Evolutionary conservation across 2,797 vertebrate species (phyloP), one percentile per base, ranked within the genome.

Genomic region (Anabacerthia variegaticeps): DNA sequence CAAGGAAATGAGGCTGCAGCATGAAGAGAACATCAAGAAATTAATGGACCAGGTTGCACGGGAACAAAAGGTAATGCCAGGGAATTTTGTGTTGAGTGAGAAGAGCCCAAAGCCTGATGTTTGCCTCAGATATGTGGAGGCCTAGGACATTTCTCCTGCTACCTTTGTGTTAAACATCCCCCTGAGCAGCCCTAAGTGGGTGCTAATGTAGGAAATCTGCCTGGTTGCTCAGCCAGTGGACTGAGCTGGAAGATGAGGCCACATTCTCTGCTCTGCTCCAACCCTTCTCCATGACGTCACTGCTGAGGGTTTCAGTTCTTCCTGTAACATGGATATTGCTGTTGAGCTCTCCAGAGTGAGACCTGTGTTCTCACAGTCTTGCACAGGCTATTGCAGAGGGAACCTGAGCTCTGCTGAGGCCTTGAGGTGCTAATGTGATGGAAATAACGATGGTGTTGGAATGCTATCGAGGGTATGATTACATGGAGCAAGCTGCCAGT

Each of bases 1-100:
- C 85, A 98, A 98, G 91, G 99, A 99, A 91, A 98, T 99, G 92
- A 99, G 98, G 94, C 97, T 98, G 10, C 99, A 99, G 36, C 99
- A 99, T 95, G 99, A 99, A 97, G 99, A 99, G 95, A 98, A 97
- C 92, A 98, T 98, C 88, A 99, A 98, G 97, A 98, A 96, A 61
- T 87, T 99, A 96, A 96, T 97, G 95, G 97, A 98, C 92, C 97
- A 98, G 66, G 69, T 98, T 95, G 83, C 76, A 30, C 96, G 81
- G 89, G 97, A 98, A 46, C 97, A 97, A 77, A 98, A 98, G 98
- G 98, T 98, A 98, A 95, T 9, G 26, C 1, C 55, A 49, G 36
- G 59, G 17, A 46, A 37, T 44, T 68, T 41, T 72, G 59, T 88
- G n/a, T 32, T 36, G 62, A 58, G 44, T 79, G 71, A n/a, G 75